Base-by-base conservation (phyloP, 2,888 invertebrate species). In the Caenorhabditis auriculariae region DNA sequence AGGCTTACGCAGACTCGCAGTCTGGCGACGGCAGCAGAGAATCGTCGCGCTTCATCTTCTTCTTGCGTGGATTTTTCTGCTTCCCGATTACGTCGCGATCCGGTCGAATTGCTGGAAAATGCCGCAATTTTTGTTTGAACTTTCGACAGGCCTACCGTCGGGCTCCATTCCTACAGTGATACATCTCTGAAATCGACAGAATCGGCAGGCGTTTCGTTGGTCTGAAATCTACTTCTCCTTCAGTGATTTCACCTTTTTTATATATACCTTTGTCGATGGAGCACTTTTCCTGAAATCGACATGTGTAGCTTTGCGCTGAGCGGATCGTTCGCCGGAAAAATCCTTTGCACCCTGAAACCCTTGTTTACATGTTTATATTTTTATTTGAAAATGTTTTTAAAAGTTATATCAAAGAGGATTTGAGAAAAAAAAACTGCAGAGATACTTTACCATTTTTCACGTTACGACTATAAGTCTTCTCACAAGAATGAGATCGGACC, bases 81-180 rank as follows among this genome's bases (percentile, higher is more conserved):
- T 79, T 79, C 4, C 79, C 79, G 47, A 79, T 79, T 48, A 79
- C 62, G 58, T 79, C 79, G 1, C 79, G 65, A 45, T 79, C 79
- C 3, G 79, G 79, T 2, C 79, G 75, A 50, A 79, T 79, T 15
- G 79, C 79, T 75, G 49, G 38, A 75, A 59, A 52, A 46, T 29
- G 9, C 32, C 0, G 6, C 24, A 15, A 28, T 27, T 47, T 15
- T 9, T 49, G 7, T 12, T 12, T 24, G n/a, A 9, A 23, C 7
- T 4, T 28, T 9, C 23, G 12, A 29, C n/a, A 17, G 6, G n/a
- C 48, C 19, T 17, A 62, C 62, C 62, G 28, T 76, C 76, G 6
- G 74, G 75, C 55, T 79, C 79, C 79, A 79, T 79, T 28, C 79
- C 79, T 9, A 79, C 78, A 27, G 61, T 69, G 15, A 79, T 60